Evolutionary conservation across 2,797 vertebrate genomes (phyloP), one percentile per base, ranked within the genome.

Genomic region (Dromococcyx pavoninus): DNA sequence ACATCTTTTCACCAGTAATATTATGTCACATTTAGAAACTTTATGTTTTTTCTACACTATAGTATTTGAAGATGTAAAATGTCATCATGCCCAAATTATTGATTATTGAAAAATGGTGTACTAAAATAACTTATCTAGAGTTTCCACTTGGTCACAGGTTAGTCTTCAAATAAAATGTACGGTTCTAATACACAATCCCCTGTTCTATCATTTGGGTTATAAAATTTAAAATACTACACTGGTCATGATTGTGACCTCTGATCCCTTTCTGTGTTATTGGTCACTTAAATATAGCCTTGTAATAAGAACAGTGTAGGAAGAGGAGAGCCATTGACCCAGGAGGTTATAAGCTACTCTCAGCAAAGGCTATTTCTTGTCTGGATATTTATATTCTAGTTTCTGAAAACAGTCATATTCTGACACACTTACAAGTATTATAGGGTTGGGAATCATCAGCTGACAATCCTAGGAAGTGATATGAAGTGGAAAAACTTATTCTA

Each of bases 201-300:
- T 73, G 39, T 76, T 82, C 67, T 71, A 67, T 79, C 71, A 75
- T 85, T 83, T 94, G n/a, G 25, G 39, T 23, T 48, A 83, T 77
- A 92, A 96, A 91, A 92, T 1, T 66, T 82, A 88, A 83, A 60
- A 66, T 53, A 71, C 35, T 76, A 24, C 71, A 93, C 35, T 94
- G 75, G 91, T 89, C 88, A 89, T 83, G 89, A 93, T 67, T 82
- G 39, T 86, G 82, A 86, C 60, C 53, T 92, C 50, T 88, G 94
- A 92, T 79, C 51, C 27, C 19, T 70, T 75, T 57, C 39, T 86
- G 11, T 82, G 39, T 64, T 91, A 83, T 88, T 87, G 88, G 41
- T 71, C 5, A 95, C 62, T 89, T 94, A 35, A 89, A 94, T 89
- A 61, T 39, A 35, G 35, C n/a, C 54, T 56, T 58, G 25, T 60